Conservation (phyloP, 2,888 invertebrate genomes). For the Tenthredo scrophulariae region DNA sequence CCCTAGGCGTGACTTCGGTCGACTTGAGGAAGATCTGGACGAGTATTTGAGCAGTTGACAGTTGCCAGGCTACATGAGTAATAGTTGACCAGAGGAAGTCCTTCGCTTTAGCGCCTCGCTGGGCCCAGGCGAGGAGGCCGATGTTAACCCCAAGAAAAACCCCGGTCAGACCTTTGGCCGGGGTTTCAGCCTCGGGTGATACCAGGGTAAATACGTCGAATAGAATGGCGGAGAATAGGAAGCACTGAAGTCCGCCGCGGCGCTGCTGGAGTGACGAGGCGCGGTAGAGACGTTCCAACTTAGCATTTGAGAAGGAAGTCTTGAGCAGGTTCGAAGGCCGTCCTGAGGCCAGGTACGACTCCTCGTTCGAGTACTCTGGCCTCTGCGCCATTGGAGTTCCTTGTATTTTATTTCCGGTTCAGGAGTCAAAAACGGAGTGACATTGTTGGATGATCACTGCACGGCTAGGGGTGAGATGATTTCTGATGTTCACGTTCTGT, state of each 20-base stretch:
- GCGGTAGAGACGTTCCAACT: constrained; percentile 86
- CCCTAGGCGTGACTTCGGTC: constrained; percentile 82
- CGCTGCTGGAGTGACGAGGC: constrained; percentile 87
- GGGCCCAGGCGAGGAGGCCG: constrained; percentile 73
- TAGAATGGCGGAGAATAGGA: constrained; percentile 84
- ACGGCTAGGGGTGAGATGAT: background rate
- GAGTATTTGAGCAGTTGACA: constrained; percentile 83
- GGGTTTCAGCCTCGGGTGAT: constrained; percentile 77
- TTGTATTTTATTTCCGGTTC: constrained; percentile 40
- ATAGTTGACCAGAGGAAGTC: constrained; percentile 80
- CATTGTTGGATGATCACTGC: background rate
- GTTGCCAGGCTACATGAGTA: constrained; percentile 84
- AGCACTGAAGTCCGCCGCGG: constrained; percentile 85
- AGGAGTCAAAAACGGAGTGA: background rate
- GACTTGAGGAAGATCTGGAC: constrained; percentile 83
- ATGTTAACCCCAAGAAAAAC: constrained; percentile 75
- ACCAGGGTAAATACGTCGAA: constrained; percentile 83
- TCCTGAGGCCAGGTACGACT: constrained; percentile 75
- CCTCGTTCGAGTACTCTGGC: constrained; percentile 74
- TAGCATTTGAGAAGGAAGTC: constrained; percentile 82
- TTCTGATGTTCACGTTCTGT: background rate
- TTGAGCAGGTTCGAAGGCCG: constrained; percentile 76
- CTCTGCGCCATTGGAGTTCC: constrained; percentile 66
- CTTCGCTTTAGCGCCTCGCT: constrained; percentile 69
- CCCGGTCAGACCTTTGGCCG: constrained; percentile 71